Evolutionary conservation across 92 coral and sea anemone species (phyloP).

Genomic region (Siderastrea siderea): DNA sequence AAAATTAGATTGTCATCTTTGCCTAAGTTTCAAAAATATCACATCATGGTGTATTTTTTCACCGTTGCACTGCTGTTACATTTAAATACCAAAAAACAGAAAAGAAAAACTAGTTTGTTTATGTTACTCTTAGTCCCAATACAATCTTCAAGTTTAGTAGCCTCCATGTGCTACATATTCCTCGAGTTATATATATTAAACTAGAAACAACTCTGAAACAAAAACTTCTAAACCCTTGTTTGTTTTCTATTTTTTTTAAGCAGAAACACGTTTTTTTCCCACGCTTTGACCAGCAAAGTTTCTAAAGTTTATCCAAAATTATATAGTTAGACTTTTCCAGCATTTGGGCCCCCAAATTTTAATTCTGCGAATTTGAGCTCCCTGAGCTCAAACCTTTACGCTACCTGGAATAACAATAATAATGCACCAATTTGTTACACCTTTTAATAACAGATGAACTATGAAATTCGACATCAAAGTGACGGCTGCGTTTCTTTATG

Average conservation of each 20-base stretch:
- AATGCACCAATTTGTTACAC: too few relatives aligned
- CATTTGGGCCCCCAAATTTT: background rate
- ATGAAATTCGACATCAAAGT: too few relatives aligned
- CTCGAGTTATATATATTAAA: background rate
- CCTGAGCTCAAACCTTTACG: conserved; percentile 14
- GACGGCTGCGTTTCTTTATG: too few relatives aligned
- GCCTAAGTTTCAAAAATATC: too few relatives aligned
- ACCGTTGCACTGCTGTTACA: too few relatives aligned
- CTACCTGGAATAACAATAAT: too few relatives aligned
- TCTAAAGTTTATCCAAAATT: background rate
- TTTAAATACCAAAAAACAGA: too few relatives aligned
- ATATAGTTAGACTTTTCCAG: background rate
- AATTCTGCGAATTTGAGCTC: background rate
- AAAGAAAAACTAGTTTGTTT: too few relatives aligned
- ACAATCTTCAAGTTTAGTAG: background rate
- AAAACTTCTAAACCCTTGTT: background rate
- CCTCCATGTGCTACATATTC: background rate
- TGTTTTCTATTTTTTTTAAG: background rate
- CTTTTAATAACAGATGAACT: too few relatives aligned
- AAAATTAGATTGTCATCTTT: too few relatives aligned
- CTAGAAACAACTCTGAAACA: conserved; percentile 4
- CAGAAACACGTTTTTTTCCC: background rate
- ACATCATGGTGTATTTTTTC: too few relatives aligned
- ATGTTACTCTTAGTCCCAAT: too few relatives aligned
- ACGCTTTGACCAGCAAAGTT: conserved; percentile 52